Conservation (phyloP, 1,140 invertebrate species). For the Sitodiplosis mosellana region DNA sequence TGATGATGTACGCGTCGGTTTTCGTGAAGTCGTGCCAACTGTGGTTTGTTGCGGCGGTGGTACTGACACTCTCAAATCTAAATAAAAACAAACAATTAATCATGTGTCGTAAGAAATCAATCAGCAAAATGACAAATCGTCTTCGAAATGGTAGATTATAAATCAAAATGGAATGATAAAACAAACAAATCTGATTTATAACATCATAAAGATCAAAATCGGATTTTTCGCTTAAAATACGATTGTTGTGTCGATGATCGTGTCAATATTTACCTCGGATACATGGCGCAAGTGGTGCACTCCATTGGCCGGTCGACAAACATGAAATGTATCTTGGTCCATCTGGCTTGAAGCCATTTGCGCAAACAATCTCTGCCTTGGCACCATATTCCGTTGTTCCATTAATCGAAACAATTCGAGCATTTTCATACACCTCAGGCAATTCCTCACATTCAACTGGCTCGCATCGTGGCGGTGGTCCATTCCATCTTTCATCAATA, state of each 20-base stretch:
- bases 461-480: slow-evolving; percentile 74
- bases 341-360: slow-evolving; percentile 44
- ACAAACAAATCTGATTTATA: no score
- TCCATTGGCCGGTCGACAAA: slow-evolving; percentile 57
- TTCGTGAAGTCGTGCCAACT: no score
- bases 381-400: slow-evolving; percentile 41
- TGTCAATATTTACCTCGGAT: slow-evolving; percentile 8
- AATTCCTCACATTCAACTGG: slow-evolving; percentile 61
- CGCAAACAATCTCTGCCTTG: slow-evolving; percentile 57
- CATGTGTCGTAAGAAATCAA: no score
- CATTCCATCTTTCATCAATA: slow-evolving; percentile 84
- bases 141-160: no score
- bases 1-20: no score
- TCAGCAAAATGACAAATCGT: no score
- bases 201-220: no score
- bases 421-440: slow-evolving; percentile 48
- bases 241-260: background rate
- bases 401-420: slow-evolving; percentile 40
- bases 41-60: no score
- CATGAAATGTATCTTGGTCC: slow-evolving; percentile 52
- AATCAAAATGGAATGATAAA: no score
- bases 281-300: slow-evolving; percentile 52
- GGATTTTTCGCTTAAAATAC: no score
- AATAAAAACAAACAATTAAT: no score
- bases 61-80: no score